Evolutionary conservation across 2,888 invertebrate genomes (phyloP).

Genomic region (Bembecia ichneumoniformis): DNA sequence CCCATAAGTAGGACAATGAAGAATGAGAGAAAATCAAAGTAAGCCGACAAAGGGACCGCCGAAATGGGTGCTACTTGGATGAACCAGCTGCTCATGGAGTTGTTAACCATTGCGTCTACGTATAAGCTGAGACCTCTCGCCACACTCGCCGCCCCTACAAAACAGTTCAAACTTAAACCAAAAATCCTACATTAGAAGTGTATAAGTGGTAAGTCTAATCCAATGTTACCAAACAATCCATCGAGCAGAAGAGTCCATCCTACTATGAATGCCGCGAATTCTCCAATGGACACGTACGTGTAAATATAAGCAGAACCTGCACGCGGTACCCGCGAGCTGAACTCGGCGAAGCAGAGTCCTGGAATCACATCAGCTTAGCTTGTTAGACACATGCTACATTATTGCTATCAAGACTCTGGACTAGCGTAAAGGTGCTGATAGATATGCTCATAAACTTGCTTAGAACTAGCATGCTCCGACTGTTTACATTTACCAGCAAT

Average conservation of each 20-base stretch:
- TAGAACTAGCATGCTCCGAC: too few species aligned
- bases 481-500: too few species aligned
- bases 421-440: too few species aligned
- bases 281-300: conserved; percentile 89
- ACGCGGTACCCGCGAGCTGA: conserved; percentile 85
- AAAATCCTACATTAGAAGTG: neutral
- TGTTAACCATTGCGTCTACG: conserved; percentile 76
- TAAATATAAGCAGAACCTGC: conserved; percentile 93
- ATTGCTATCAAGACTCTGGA: too few species aligned
- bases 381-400: too few species aligned
- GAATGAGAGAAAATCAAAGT: conserved; percentile 84
- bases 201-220: neutral
- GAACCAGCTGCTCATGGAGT: conserved; percentile 76
- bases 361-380: conserved; percentile 19
- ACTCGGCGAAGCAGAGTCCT: conserved; percentile 92
- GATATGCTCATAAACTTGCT: too few species aligned
- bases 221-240: conserved; percentile 79
- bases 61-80: conserved; percentile 73
- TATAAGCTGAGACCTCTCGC: conserved; percentile 83
- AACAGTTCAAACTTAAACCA: neutral
- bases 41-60: conserved; percentile 70
- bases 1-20: conserved; percentile 76
- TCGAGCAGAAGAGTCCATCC: conserved; percentile 94
- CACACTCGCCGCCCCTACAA: conserved; percentile 79
- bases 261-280: conserved; percentile 87